Conservation (phyloP, 2,113 vertebrate species). For the Ascaphus truei region DNA sequence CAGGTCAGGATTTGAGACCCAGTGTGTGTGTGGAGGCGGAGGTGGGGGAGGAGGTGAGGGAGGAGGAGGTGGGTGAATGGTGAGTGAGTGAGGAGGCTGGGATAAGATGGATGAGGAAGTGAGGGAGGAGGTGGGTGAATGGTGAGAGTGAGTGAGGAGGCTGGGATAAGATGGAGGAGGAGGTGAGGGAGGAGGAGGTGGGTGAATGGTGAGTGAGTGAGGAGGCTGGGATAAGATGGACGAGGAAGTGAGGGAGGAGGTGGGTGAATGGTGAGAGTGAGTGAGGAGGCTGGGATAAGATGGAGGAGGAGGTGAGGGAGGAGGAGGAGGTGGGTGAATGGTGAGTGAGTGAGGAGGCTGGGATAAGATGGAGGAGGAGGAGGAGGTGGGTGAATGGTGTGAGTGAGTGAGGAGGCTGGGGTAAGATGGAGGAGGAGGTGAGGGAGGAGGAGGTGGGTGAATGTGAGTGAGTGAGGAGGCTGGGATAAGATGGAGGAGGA, state of each 20-base stretch:
- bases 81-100: not conserved
- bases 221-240: not conserved
- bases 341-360: too few species aligned
- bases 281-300: too few species aligned
- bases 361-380: not conserved
- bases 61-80: not conserved
- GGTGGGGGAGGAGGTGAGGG: not conserved
- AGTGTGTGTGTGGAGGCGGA: too few species aligned
- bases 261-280: slow-evolving; percentile 10
- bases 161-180: too few species aligned
- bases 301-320: not conserved
- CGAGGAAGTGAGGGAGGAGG: slow-evolving; percentile 15
- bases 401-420: slow-evolving; percentile 20
- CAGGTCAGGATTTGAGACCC: not conserved
- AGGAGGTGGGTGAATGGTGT: not conserved
- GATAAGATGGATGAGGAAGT: not conserved
- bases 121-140: slow-evolving; percentile 8
- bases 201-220: not conserved
- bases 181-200: not conserved
- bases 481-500: too few species aligned
- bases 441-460: not conserved
- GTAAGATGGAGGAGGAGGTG: not conserved
- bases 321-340: not conserved
- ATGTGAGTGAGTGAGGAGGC: too few species aligned
- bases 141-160: slow-evolving; percentile 21